Base-by-base conservation (phyloP, 2,797 vertebrate genomes). In the Coccyzus lansbergi region DNA sequence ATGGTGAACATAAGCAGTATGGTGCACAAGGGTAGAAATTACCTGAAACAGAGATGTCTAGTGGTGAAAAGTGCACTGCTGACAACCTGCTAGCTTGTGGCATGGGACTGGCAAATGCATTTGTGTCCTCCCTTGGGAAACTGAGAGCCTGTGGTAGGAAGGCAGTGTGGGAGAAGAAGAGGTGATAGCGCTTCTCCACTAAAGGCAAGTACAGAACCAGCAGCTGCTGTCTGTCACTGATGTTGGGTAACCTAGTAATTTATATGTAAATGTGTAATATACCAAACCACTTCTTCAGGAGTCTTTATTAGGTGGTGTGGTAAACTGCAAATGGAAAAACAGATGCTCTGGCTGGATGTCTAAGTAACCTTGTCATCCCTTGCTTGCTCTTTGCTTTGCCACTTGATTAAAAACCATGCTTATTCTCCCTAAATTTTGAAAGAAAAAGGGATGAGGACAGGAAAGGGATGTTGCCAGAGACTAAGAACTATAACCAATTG, bases 1-100 rank as follows among this genome's bases (percentile, higher is more conserved):
- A 10, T 0, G 0, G 26, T 34, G 38, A n/a, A 34, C 11, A 7
- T 10, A 59, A 71, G 49, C 49, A 28, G 12, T 6, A 2, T 18
- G 28, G 59, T 55, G 60, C n/a, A 29, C 26, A 59, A 13, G 28
- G 62, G 11, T 60, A 15, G 38, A 70, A 67, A 55, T 18, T 6
- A 29, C 31, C 60, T 22, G 28, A 69, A 74, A 17, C 7, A n/a
- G 38, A 70, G 21, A 20, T 64, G 72, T 36, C 34, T 42, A 5
- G 36, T 18, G 25, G 16, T 26, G 25, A 53, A 24, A 17, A 0
- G 1, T 40, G 21, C 53, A 44, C 25, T 0, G 1, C 60, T 58
- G 65, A 8, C 36, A 33, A 59, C 44, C 24, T 67, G 62, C 31
- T 56, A 52, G 34, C 44, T 28, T 24, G n/a, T 10, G 25, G 17